These are phyloP conservation scores for Acanthosepion esculentum DNA, from an alignment of 2,888 invertebrate genomes.

Conservation along the genomic window DNA sequence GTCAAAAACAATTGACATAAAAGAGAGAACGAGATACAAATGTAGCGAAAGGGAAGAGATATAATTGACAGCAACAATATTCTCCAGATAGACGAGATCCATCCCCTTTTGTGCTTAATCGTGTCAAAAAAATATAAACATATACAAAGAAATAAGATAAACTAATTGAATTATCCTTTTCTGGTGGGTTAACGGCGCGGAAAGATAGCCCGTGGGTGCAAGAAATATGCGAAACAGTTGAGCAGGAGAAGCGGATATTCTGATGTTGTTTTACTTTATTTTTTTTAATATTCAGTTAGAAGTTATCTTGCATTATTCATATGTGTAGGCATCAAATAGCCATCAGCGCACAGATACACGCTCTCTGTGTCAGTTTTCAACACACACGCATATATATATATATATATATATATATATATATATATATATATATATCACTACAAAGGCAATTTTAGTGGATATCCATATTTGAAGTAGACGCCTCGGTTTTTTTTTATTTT, in stretches of 20 bases:
- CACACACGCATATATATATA: not conserved
- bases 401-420: slow-evolving; percentile 11
- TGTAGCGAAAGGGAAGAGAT: not conserved
- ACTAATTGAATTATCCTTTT: not conserved
- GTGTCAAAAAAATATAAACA: not conserved
- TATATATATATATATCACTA: not conserved
- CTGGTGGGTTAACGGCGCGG: not conserved
- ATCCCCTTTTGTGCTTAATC: not conserved
- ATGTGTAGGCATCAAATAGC: not conserved
- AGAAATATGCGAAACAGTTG: not conserved
- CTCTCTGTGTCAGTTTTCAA: not conserved
- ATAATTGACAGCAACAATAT: not conserved
- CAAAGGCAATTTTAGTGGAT: too few relatives aligned
- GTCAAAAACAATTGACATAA: not conserved
- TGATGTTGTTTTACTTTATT: not conserved
- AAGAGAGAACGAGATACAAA: not conserved
- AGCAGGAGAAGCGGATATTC: not conserved
- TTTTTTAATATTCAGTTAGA: not conserved
- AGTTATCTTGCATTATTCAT: not conserved
- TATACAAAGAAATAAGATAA: not conserved
- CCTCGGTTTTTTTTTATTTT: too few relatives aligned
- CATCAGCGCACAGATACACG: not conserved
- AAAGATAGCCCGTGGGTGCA: slow-evolving; percentile 6
- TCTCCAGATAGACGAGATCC: not conserved
- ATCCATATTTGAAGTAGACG: too few relatives aligned